Conservation (phyloP, 2,888 invertebrate genomes). For the Amphimallon solstitiale region DNA sequence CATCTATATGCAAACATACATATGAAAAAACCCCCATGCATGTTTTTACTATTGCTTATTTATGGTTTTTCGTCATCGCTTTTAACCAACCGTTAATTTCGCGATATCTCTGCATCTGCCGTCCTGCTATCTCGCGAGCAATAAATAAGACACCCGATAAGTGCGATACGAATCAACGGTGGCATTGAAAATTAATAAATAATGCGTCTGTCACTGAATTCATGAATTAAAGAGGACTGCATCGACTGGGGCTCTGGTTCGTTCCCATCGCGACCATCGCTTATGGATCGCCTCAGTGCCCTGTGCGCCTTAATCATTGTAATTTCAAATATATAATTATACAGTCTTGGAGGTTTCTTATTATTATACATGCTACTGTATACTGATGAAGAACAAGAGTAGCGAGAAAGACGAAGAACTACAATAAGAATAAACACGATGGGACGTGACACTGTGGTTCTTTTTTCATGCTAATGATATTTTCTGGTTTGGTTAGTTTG, state of each 20-base stretch:
- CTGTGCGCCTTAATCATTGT: constrained; percentile 54
- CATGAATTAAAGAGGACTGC: constrained; percentile 48
- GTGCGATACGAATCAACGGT: constrained; percentile 40
- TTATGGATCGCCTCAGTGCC: too few relatives aligned
- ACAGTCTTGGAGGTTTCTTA: constrained; percentile 60
- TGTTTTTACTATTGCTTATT: not conserved
- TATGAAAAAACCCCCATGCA: not conserved
- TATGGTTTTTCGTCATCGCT: constrained; percentile 10
- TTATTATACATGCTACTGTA: constrained; percentile 62
- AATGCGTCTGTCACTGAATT: constrained; percentile 50
- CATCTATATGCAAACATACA: not conserved
- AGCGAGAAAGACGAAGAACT: not conserved
- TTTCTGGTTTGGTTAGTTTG: not conserved
- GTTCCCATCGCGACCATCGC: constrained; percentile 13
- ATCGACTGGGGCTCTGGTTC: not conserved
- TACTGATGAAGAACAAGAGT: not conserved
- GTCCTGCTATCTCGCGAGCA: constrained; percentile 22
- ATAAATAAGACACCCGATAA: constrained; percentile 42
- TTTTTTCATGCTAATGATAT: not conserved
- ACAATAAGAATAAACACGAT: not conserved
- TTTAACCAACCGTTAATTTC: constrained; percentile 25
- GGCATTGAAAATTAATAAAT: constrained; percentile 45
- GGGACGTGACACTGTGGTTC: not conserved
- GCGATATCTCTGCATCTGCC: constrained; percentile 29
- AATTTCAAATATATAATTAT: constrained; percentile 64